These are phyloP conservation scores for Phortica variegata DNA, from an alignment of 1,140 invertebrate genomes.

Conservation along the genomic window DNA sequence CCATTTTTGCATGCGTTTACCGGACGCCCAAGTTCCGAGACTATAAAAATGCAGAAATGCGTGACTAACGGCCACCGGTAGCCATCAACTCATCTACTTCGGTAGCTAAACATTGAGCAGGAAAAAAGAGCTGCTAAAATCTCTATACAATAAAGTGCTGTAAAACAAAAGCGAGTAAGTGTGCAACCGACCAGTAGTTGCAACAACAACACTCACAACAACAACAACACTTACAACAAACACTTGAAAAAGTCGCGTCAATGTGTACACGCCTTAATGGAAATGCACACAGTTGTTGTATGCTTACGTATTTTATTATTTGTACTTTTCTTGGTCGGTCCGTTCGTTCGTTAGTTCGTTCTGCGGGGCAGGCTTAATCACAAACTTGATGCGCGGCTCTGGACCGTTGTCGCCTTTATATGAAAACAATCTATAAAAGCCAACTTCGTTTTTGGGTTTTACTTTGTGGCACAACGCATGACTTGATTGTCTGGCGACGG, in stretches of 20 bases:
- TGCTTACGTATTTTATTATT: too few relatives aligned
- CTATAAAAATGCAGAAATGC: conserved; percentile 44
- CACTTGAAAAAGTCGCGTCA: conserved; percentile 49
- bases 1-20: too few relatives aligned
- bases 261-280: conserved; percentile 52
- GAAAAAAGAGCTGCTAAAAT: conserved; percentile 39
- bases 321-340: too few relatives aligned
- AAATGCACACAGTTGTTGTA: conserved; percentile 41
- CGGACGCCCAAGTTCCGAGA: conserved; percentile 2
- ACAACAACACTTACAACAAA: conserved; percentile 23
- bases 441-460: too few relatives aligned
- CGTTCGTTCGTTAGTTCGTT: too few relatives aligned
- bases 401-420: too few relatives aligned
- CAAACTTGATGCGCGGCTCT: too few relatives aligned
- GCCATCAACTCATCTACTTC: conserved; percentile 39
- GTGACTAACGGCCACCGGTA: conserved; percentile 53
- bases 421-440: too few relatives aligned
- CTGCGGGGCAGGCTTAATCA: too few relatives aligned
- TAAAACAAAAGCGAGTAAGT: conserved; percentile 42
- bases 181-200: background rate
- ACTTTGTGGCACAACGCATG: conserved; percentile 38
- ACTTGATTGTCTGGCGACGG: conserved; percentile 40
- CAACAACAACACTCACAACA: conserved; percentile 27
- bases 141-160: conserved; percentile 35
- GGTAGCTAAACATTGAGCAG: conserved; percentile 40